Conservation (phyloP, 2,888 invertebrate genomes). For the Ichneumoninae sp. region DNA sequence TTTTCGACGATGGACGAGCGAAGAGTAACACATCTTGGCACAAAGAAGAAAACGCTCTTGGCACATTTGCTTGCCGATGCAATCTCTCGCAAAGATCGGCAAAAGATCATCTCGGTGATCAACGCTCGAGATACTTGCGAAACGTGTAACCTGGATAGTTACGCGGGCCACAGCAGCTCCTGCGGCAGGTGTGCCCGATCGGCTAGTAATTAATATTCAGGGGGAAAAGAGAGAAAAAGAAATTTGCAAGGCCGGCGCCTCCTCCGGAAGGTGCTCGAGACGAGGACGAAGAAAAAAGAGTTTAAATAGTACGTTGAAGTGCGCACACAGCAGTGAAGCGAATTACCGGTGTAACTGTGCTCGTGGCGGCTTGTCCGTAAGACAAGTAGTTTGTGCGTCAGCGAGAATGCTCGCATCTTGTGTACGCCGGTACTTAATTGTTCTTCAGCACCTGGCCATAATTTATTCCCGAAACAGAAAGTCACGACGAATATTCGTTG, state of each 20-base stretch:
- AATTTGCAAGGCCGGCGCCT: conserved; percentile 23
- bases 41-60: conserved; percentile 8
- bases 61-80: conserved; percentile 68
- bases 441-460: conserved; percentile 51
- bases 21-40: conserved; percentile 1
- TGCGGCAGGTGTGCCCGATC: conserved; percentile 75
- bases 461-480: conserved; percentile 40
- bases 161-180: conserved; percentile 42
- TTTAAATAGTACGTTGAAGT: conserved; percentile 27
- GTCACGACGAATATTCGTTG: conserved; percentile 39
- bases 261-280: conserved; percentile 20
- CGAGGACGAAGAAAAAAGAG: conserved; percentile 10
- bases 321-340: conserved; percentile 26
- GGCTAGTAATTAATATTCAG: conserved; percentile 81
- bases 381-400: conserved; percentile 76
- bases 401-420: conserved; percentile 60
- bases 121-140: conserved; percentile 34
- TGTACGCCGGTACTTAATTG: conserved; percentile 11
- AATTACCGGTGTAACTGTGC: conserved; percentile 38
- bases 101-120: conserved; percentile 37
- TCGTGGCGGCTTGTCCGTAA: conserved; percentile 62
- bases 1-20: background rate
- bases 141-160: conserved; percentile 46
- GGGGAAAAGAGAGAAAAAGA: conserved; percentile 70
- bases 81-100: conserved; percentile 67